Evolutionary conservation across 1,140 invertebrate genomes (phyloP).

Genomic region (Zaprionus gabonicus): DNA sequence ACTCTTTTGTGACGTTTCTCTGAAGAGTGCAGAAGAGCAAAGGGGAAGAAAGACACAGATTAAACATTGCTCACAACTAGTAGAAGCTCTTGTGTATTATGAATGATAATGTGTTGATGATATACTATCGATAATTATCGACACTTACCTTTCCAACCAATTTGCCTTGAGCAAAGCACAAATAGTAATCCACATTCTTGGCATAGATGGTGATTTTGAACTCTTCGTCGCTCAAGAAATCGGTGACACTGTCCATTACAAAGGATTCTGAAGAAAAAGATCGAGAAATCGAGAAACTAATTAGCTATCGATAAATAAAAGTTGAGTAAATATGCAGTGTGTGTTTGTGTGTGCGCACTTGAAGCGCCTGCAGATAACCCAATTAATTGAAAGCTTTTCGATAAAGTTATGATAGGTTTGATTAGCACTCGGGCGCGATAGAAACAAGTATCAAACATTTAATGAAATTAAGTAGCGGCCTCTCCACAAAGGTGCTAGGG

Average conservation of each 20-base stretch:
- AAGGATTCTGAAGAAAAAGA: conserved; percentile 65
- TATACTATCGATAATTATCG: not conserved
- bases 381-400: conserved; percentile 81
- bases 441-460: conserved; percentile 41
- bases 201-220: conserved; percentile 80
- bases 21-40: conserved; percentile 27
- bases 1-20: conserved; percentile 78
- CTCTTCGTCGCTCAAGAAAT: conserved; percentile 58
- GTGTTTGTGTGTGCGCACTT: conserved; percentile 48
- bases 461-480: conserved; percentile 39
- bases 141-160: conserved; percentile 81
- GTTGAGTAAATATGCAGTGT: conserved; percentile 63
- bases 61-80: conserved; percentile 3
- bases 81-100: not conserved
- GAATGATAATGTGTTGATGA: not conserved
- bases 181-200: conserved; percentile 70
- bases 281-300: conserved; percentile 48
- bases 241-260: conserved; percentile 72
- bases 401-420: conserved; percentile 78
- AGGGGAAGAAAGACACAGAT: not conserved
- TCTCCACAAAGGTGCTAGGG: not conserved
- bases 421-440: conserved; percentile 50
- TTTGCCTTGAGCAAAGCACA: conserved; percentile 73
- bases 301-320: conserved; percentile 69
- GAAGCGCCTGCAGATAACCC: conserved; percentile 68